A percentile compares a stretch with the other conserved stretches of the same genome.
phyloP scores from a whole-genome alignment of 2,797 vertebrate genomes.

The Chelon auratus region DNA sequence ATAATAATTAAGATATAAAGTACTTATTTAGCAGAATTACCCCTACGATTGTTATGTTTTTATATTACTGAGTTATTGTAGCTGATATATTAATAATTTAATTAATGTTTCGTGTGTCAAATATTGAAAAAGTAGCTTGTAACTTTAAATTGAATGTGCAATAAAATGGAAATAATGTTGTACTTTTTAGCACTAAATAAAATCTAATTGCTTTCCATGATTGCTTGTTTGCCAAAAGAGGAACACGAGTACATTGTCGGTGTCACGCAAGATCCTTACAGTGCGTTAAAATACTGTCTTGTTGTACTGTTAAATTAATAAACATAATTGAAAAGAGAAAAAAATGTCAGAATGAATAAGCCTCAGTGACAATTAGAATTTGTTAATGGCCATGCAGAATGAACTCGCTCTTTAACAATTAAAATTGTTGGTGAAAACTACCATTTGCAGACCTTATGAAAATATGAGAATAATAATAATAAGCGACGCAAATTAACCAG shows the following conservation, averaged over 20 bases:
- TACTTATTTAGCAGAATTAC: not conserved
- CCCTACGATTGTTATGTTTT: not conserved
- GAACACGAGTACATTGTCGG: not conserved
- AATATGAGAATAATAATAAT: slow-evolving; percentile 25
- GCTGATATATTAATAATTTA: too few relatives aligned
- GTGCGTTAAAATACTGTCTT: not conserved
- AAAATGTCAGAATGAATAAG: slow-evolving; percentile 2
- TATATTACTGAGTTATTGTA: not conserved
- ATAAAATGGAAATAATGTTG: too few relatives aligned
- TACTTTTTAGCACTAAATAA: not conserved
- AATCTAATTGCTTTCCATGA: not conserved
- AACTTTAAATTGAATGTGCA: not conserved
- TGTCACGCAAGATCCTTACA: not conserved
- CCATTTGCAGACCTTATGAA: slow-evolving; percentile 29
- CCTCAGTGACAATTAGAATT: not conserved
- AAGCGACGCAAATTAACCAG: slow-evolving; percentile 31
- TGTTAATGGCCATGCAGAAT: slow-evolving; percentile 3
- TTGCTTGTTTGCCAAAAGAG: not conserved
- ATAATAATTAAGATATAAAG: too few relatives aligned
- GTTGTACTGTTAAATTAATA: not conserved
- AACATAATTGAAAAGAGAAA: not conserved
- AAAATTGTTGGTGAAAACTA: slow-evolving; percentile 6
- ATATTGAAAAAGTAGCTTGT: not conserved
- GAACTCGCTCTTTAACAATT: slow-evolving; percentile 1
- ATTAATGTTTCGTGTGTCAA: not conserved